Evolutionary conservation across 2,113 vertebrate genomes (phyloP).

Genomic region (Castor canadensis): DNA sequence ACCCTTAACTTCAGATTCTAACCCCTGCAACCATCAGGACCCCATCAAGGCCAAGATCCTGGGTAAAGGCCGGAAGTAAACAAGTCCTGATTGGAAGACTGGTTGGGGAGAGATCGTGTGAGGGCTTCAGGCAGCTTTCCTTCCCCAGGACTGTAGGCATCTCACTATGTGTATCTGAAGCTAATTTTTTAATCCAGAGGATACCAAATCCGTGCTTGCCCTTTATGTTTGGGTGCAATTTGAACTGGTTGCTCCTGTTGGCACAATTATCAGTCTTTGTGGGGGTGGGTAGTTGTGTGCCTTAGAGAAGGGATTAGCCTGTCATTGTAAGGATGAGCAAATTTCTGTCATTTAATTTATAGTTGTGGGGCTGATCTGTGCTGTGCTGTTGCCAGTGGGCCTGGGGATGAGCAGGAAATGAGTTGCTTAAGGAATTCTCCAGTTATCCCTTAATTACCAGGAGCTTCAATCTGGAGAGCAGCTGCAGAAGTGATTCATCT

Average conservation of each 20-base stretch:
- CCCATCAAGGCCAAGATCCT: not conserved
- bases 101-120: not conserved
- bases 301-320: not conserved
- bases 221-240: no score
- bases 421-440: not conserved
- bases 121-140: not conserved
- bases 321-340: not conserved
- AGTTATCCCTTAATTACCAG: not conserved
- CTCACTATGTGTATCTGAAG: no score
- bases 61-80: not conserved
- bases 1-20: not conserved
- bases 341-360: not conserved
- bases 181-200: not conserved
- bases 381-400: not conserved
- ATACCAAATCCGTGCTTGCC: not conserved
- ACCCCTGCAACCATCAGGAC: not conserved
- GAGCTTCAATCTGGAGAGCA: not conserved
- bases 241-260: not conserved
- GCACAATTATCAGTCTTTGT: rapidly evolving
- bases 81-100: rapidly evolving
- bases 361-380: not conserved
- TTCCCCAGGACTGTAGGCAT: not conserved
- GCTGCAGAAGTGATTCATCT: not conserved
- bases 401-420: not conserved
- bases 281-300: not conserved